A percentile compares a stretch with the other conserved stretches of the same genome.
phyloP scores from a whole-genome alignment of 1,140 invertebrate genomes.

The Orius insidiosus region DNA sequence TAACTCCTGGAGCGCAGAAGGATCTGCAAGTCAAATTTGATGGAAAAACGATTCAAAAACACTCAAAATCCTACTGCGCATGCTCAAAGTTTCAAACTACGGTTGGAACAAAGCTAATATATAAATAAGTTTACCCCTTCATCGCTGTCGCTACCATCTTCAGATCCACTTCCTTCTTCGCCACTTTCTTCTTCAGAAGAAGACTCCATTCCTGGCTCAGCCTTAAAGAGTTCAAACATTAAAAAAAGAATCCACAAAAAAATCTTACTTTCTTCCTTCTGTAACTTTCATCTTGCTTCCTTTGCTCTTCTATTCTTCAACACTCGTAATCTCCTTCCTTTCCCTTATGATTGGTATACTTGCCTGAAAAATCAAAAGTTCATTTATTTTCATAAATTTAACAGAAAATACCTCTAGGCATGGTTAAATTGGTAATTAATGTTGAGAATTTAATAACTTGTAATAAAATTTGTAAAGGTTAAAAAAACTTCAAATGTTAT shows the following conservation, averaged over 20 bases:
- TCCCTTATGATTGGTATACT: slow-evolving; percentile 79
- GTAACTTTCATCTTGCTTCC: slow-evolving; percentile 54
- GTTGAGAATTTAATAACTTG: no score
- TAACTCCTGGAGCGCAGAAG: no score
- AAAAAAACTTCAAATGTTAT: no score
- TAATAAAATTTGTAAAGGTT: no score
- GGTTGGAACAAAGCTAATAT: no score
- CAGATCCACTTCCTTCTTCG: slow-evolving; percentile 25
- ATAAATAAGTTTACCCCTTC: neutral
- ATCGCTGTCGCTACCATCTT: slow-evolving; percentile 31
- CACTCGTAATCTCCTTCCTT: slow-evolving; percentile 78
- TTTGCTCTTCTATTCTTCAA: slow-evolving; percentile 72
- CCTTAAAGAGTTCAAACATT: slow-evolving; percentile 26
- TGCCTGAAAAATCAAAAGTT: slow-evolving; percentile 42
- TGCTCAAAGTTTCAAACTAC: no score
- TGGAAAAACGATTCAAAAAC: no score
- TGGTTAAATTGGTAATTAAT: no score
- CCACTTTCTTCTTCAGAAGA: slow-evolving; percentile 39
- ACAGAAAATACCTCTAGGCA: no score
- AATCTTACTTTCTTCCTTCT: slow-evolving; percentile 44
- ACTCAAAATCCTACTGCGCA: no score
- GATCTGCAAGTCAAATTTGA: no score
- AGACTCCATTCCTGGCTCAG: slow-evolving; percentile 33
- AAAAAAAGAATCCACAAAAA: slow-evolving; percentile 12
- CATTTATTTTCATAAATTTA: no score